Conservation (phyloP, 2,113 vertebrate genomes). For the Phyllostomus hastatus region DNA sequence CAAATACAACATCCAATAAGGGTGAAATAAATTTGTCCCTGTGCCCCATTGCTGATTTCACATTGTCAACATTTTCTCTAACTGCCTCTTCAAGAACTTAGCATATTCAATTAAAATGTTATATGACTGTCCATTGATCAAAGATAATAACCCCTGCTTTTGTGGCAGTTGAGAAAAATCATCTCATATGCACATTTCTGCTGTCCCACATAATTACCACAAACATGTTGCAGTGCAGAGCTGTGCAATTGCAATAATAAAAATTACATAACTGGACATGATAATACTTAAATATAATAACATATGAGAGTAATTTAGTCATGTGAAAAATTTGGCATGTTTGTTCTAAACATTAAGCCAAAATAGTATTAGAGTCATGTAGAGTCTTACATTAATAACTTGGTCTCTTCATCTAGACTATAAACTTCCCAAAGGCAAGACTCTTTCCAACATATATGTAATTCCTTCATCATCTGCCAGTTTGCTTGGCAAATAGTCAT, state of each 20-base stretch:
- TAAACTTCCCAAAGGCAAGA: constrained; percentile 28
- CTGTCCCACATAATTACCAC: background rate
- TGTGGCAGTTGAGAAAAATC: background rate
- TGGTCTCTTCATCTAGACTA: constrained; percentile 2
- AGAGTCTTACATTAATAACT: background rate
- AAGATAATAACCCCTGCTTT: background rate
- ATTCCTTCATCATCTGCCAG: background rate
- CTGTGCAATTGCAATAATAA: background rate
- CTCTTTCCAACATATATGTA: background rate
- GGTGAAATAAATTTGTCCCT: background rate
- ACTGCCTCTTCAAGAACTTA: background rate
- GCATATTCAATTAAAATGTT: background rate
- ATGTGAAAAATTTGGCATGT: background rate
- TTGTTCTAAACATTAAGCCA: constrained; percentile 13
- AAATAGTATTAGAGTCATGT: background rate
- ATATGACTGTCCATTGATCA: background rate
- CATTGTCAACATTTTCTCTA: background rate
- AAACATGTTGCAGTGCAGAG: background rate
- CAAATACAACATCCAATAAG: background rate
- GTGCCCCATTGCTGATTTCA: background rate
- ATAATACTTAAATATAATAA: constrained; percentile 22
- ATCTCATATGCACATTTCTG: background rate
- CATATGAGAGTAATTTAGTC: background rate
- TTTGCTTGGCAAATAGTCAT: background rate
- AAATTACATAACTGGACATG: constrained; percentile 6